Conservation (phyloP, 2,888 invertebrate species). For the Chymomyza caudatula region DNA sequence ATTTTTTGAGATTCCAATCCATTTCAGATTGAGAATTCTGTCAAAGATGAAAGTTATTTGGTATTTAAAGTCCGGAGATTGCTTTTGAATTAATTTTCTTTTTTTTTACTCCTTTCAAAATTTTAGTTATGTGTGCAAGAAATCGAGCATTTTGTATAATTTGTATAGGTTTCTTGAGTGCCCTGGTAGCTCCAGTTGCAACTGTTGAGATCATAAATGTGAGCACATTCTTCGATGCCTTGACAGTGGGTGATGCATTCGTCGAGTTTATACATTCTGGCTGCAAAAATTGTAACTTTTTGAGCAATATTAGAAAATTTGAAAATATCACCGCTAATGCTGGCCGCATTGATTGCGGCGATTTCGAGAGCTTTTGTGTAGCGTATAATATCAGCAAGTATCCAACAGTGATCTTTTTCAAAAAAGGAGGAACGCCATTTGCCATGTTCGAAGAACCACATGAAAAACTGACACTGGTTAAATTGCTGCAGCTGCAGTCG, state of each 20-base stretch:
- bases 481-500: background rate
- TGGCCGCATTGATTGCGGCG: background rate
- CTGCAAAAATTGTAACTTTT: background rate
- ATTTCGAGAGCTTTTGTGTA: background rate
- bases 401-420: background rate
- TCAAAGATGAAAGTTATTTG: too few species aligned
- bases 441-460: background rate
- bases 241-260: background rate
- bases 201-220: background rate
- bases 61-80: too few species aligned
- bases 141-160: too few species aligned
- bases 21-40: too few species aligned
- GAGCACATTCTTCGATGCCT: background rate
- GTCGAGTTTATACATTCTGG: background rate
- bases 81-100: too few species aligned
- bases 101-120: too few species aligned
- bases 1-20: too few species aligned
- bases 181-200: too few species aligned
- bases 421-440: background rate
- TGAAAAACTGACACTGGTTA: background rate
- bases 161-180: too few species aligned
- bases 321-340: background rate
- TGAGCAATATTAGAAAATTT: background rate
- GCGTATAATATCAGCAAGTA: background rate
- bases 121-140: too few species aligned